A percentile compares a stretch with the other conserved stretches of the same genome.
Conservation (phyloP, 2,888 invertebrate genomes). For the Diogma glabrata region DNA sequence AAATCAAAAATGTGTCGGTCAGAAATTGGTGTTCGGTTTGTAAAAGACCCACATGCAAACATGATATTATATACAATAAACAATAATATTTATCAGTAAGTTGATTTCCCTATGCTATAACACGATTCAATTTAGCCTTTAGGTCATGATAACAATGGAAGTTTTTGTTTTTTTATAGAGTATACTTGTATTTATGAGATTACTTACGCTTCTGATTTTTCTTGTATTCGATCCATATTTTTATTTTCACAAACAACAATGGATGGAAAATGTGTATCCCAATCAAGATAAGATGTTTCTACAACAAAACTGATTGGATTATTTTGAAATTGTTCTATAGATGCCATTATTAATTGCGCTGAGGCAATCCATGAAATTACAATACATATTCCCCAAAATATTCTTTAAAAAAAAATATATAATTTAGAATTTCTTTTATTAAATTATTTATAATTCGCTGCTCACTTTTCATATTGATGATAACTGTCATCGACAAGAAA, state of each 20-base stretch:
- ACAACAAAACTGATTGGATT: slow-evolving; percentile 67
- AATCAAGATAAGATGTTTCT: slow-evolving; percentile 60
- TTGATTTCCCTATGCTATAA: too few relatives aligned
- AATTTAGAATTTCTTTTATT: slow-evolving; percentile 5
- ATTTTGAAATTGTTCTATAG: slow-evolving; percentile 46
- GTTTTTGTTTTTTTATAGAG: too few relatives aligned
- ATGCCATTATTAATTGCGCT: slow-evolving; percentile 47
- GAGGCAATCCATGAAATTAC: slow-evolving; percentile 57
- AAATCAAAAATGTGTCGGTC: too few relatives aligned
- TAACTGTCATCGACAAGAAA: slow-evolving; percentile 53
- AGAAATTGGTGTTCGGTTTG: too few relatives aligned
- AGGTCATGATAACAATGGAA: too few relatives aligned
- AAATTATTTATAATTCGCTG: background rate
- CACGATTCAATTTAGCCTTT: too few relatives aligned
- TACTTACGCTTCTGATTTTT: slow-evolving; percentile 50
- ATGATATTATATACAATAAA: too few relatives aligned
- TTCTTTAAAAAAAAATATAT: slow-evolving; percentile 29
- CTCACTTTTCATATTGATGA: slow-evolving; percentile 43
- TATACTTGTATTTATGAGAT: too few relatives aligned
- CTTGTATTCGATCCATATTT: slow-evolving; percentile 48
- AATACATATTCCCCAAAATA: slow-evolving; percentile 56
- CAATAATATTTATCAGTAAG: background rate
- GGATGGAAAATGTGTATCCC: slow-evolving; percentile 61
- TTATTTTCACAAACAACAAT: slow-evolving; percentile 58
- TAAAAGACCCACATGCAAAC: too few relatives aligned